Conservation (phyloP, 64 coral and sea anemone genomes). For the Montipora sp. region DNA sequence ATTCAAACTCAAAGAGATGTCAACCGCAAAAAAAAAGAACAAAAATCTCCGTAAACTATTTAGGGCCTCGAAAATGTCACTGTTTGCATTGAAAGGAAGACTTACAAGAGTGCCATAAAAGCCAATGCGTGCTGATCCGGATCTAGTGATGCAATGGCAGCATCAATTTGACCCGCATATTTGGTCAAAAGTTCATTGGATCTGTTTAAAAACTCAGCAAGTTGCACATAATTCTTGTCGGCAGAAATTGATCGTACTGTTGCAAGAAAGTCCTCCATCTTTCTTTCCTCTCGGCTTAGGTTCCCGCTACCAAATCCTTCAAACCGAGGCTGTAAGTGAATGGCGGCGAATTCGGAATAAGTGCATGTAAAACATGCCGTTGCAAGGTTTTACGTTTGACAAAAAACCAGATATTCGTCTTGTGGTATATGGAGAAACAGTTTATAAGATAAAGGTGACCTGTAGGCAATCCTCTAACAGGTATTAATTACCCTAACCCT, state of each 20-base stretch:
- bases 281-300: slow-evolving; percentile 51
- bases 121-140: slow-evolving; percentile 97
- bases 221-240: slow-evolving; percentile 93
- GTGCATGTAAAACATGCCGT: slow-evolving; percentile 40
- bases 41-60: neutral
- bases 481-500: neutral
- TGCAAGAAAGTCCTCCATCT: slow-evolving; percentile 98
- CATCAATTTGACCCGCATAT: slow-evolving; percentile 89
- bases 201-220: slow-evolving; percentile 93
- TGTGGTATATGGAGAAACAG: slow-evolving; percentile 65
- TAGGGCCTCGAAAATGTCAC: neutral
- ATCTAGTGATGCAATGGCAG: slow-evolving; percentile 92
- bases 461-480: slow-evolving; percentile 38
- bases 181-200: slow-evolving; percentile 86
- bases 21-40: neutral
- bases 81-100: neutral
- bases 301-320: neutral
- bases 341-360: neutral
- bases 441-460: slow-evolving; percentile 87
- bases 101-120: slow-evolving; percentile 95
- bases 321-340: neutral
- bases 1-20: neutral
- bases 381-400: slow-evolving; percentile 72
- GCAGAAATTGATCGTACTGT: slow-evolving; percentile 93
- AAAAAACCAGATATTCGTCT: slow-evolving; percentile 81